A percentile compares a stretch with the other conserved stretches of the same genome.
Conservation (phyloP, 2,888 invertebrate species). For the Drosophila trichaetosa region DNA sequence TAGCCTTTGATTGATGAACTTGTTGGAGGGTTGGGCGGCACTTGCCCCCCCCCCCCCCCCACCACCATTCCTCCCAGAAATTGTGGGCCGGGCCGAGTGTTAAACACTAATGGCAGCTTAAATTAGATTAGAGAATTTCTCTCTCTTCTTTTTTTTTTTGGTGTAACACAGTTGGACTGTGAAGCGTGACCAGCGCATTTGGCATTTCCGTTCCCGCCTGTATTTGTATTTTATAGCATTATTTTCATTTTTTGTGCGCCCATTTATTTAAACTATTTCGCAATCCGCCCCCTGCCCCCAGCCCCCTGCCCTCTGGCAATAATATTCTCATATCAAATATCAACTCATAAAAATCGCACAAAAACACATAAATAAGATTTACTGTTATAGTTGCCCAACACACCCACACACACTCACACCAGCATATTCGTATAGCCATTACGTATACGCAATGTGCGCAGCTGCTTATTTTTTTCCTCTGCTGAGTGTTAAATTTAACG, state of each 20-base stretch:
- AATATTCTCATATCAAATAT: conserved; percentile 57
- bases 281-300: not conserved
- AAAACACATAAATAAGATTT: conserved; percentile 76
- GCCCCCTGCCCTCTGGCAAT: not conserved
- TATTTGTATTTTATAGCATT: conserved; percentile 70
- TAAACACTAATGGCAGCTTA: conserved; percentile 80
- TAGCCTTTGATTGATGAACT: conserved; percentile 75
- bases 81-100: conserved; percentile 51
- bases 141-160: not conserved
- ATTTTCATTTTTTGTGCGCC: conserved; percentile 32
- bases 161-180: conserved; percentile 5
- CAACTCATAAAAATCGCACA: conserved; percentile 79
- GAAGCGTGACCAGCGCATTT: conserved; percentile 75
- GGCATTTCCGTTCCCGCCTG: conserved; percentile 45
- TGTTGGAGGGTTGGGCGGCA: conserved; percentile 24
- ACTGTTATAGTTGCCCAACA: conserved; percentile 64
- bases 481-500: conserved; percentile 70
- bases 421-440: conserved; percentile 37
- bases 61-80: too few species aligned
- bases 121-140: conserved; percentile 69
- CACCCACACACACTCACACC: conserved; percentile 17
- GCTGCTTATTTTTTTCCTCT: not conserved
- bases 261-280: conserved; percentile 76
- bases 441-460: conserved; percentile 58
- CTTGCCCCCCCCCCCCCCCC: not conserved